Base-by-base conservation (phyloP, 2,888 invertebrate species). In the Drosophila picticornis region DNA sequence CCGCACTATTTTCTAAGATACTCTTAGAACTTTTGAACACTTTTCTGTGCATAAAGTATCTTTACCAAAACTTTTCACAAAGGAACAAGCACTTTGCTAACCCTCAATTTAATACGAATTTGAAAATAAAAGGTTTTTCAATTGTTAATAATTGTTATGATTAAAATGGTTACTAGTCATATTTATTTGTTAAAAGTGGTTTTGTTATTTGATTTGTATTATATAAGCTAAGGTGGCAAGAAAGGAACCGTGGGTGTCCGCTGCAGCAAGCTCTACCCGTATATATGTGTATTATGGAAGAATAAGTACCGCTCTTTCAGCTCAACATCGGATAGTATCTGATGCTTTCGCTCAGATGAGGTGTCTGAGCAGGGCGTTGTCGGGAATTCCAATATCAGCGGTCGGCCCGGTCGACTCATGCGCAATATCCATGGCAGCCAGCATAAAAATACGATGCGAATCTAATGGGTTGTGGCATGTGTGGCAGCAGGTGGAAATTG, bases 371-470 rank as follows among this genome's bases (percentile, higher is more conserved):
- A 94, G 79, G 95, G 95, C 81, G 93, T 93, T 86, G 93, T 92
- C 83, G 93, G 93, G 84, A 93, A 93, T 79, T 93, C 93, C 91
- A 93, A 93, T 78, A 94, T 94, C 73, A 94, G 88, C 53, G 94
- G 93, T 90, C 95, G 94, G 88, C 95, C 95, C 82, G 96, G 95
- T 91, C 95, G 95, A 91, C 96, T 96, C 99, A 99, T 99, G 91
- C 99, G 96, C 93, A 99, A 95, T 90, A 99, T 94, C 96, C 98
- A 98, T 89, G 99, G 99, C 94, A 99, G 95, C 98, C 99, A 99
- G 94, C 97, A 97, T 92, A 99, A 96, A 94, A 99, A 98, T 93
- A 99, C 96, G 92, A 97, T 95, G 93, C 96, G 97, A 92, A 98
- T 96, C 98, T 98, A 84, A 86, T 60, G 29, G 50, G 71, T 59